Evolutionary conservation across 2,888 invertebrate species (phyloP).

Genomic region (Helleia helle): DNA sequence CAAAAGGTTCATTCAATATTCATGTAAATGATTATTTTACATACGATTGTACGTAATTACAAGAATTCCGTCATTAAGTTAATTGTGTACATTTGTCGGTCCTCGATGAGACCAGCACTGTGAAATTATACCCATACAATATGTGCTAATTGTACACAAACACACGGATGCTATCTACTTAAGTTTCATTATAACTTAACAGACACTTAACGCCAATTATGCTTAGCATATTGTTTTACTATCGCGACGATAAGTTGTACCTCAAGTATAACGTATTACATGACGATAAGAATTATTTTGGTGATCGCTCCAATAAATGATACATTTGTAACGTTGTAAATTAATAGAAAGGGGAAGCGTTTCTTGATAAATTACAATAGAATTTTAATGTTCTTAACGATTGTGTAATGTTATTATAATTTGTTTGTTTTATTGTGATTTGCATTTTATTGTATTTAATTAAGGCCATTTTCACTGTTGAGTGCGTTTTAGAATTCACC

Average conservation of each 20-base stretch:
- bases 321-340: slow-evolving; percentile 18
- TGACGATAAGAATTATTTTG: slow-evolving; percentile 17
- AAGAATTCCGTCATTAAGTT: slow-evolving; percentile 37
- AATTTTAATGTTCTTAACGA: slow-evolving; percentile 54
- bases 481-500: no score
- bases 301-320: slow-evolving; percentile 2
- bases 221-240: slow-evolving; percentile 26
- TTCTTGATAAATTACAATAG: slow-evolving; percentile 63
- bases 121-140: slow-evolving; percentile 46
- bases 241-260: background rate
- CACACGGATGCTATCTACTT: slow-evolving; percentile 56
- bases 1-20: slow-evolving; percentile 10
- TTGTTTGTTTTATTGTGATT: slow-evolving; percentile 64
- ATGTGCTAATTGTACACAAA: slow-evolving; percentile 54
- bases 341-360: slow-evolving; percentile 49
- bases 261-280: slow-evolving; percentile 23
- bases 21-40: slow-evolving; percentile 17
- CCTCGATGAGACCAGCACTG: slow-evolving; percentile 35
- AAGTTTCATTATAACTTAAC: slow-evolving; percentile 63
- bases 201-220: slow-evolving; percentile 66
- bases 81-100: slow-evolving; percentile 39
- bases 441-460: slow-evolving; percentile 64
- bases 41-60: slow-evolving; percentile 31
- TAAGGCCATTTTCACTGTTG: slow-evolving; percentile 41
- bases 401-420: slow-evolving; percentile 63